Conservation (phyloP, 2,888 invertebrate genomes). For the Lycocerus yunnanus region DNA sequence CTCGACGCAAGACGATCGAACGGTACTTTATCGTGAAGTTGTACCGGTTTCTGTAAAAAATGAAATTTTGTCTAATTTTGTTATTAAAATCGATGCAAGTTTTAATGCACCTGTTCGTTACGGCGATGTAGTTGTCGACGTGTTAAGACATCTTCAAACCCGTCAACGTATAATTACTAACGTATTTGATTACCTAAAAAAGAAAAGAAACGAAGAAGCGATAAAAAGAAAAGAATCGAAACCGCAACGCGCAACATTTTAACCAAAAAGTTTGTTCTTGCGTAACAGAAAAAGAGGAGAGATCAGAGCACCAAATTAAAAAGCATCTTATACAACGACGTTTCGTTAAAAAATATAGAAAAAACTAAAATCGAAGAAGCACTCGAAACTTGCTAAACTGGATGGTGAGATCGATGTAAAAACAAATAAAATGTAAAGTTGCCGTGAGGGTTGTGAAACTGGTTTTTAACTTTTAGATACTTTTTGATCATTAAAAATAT, state of each 20-base stretch:
- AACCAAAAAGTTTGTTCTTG: background rate
- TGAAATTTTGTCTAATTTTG: background rate
- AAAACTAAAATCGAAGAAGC: background rate
- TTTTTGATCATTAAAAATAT: slow-evolving; percentile 33
- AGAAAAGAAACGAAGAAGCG: background rate
- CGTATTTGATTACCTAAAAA: background rate
- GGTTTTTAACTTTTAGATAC: slow-evolving; percentile 33
- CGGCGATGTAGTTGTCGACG: background rate
- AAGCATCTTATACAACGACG: background rate
- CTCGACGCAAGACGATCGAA: background rate
- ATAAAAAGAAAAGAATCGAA: background rate
- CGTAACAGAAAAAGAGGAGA: background rate
- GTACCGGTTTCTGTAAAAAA: background rate
- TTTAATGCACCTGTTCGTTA: background rate
- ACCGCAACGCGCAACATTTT: background rate
- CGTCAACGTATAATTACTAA: background rate
- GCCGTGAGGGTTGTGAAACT: slow-evolving; percentile 34
- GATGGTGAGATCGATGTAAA: slow-evolving; percentile 20
- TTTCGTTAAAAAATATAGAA: background rate
- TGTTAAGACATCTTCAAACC: background rate
- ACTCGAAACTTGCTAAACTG: slow-evolving; percentile 27
- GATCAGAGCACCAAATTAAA: background rate
- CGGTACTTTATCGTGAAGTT: background rate
- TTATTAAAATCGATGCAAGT: background rate
- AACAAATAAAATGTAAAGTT: slow-evolving; percentile 21